Conservation (phyloP, 2,888 invertebrate genomes). For the Epiblema foenella region DNA sequence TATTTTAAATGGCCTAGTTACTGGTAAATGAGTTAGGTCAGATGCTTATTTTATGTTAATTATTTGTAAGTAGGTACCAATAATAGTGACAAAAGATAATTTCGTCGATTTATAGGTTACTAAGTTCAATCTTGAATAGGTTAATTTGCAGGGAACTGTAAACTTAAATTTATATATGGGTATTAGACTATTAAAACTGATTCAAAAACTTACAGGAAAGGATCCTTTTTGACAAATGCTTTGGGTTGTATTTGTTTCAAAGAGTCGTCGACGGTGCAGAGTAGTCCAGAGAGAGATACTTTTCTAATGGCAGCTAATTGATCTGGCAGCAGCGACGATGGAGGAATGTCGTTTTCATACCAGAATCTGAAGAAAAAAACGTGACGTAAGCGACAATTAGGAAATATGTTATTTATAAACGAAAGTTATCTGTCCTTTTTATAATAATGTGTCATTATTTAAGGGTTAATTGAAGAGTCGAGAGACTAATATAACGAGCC, state of each 20-base stretch:
- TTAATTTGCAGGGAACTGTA: background rate
- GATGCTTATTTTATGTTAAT: too few species aligned
- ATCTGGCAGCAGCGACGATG: conserved; percentile 90
- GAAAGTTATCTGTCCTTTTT: too few species aligned
- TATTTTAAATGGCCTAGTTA: too few species aligned
- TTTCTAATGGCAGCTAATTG: conserved; percentile 93
- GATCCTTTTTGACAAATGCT: conserved; percentile 93
- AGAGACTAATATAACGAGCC: background rate
- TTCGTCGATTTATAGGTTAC: too few species aligned
- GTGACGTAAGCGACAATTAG: background rate
- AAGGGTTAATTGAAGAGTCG: too few species aligned
- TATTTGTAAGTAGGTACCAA: too few species aligned
- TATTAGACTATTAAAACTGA: background rate
- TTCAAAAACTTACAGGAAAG: conserved; percentile 89
- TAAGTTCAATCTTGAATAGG: too few species aligned
- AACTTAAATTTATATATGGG: background rate
- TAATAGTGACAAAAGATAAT: too few species aligned
- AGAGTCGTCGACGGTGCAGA: conserved; percentile 90
- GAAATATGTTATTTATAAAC: background rate
- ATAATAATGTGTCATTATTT: too few species aligned
- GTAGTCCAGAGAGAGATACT: conserved; percentile 90
- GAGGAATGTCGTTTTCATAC: conserved; percentile 97
- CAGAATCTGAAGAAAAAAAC: conserved; percentile 88
- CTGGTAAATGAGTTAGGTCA: too few species aligned
- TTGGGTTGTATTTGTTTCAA: conserved; percentile 92